A percentile compares a stretch with the other conserved stretches of the same genome.
Conservation (phyloP, 1,140 invertebrate species). For the Brevipalpus yothersi region DNA sequence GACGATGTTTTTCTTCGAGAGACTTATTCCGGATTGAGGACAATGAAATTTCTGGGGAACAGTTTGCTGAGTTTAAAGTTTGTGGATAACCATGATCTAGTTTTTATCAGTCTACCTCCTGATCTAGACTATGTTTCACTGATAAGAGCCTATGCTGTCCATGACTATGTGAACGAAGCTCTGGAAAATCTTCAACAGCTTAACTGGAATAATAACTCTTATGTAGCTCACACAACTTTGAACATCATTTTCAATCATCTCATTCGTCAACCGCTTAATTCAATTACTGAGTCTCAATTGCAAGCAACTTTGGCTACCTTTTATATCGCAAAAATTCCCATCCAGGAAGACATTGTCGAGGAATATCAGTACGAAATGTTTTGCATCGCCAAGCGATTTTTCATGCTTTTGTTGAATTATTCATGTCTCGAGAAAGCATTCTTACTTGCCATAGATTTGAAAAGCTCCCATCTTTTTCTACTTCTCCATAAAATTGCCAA, state of each 20-base stretch:
- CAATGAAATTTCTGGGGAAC: neutral
- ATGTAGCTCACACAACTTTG: conserved; percentile 8
- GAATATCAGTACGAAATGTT: conserved; percentile 8
- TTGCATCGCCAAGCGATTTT: conserved; percentile 12
- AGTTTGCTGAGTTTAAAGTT: neutral
- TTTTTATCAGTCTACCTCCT: neutral
- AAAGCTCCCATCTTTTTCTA: conserved; percentile 10
- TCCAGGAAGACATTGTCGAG: conserved; percentile 7
- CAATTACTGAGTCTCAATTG: conserved; percentile 5
- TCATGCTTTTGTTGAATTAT: conserved; percentile 10
- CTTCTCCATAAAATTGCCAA: conserved; percentile 11
- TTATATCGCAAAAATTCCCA: conserved; percentile 6
- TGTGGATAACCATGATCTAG: neutral
- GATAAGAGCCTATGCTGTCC: conserved; percentile 10
- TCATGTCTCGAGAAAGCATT: conserved; percentile 11
- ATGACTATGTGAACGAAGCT: conserved; percentile 9
- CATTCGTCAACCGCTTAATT: conserved; percentile 7
- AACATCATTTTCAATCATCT: conserved; percentile 11
- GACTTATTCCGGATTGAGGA: neutral
- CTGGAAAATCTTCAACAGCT: conserved; percentile 8
- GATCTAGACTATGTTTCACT: conserved; percentile 2
- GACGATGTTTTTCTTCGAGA: neutral
- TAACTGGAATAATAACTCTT: conserved; percentile 9
- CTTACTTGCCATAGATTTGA: conserved; percentile 12
- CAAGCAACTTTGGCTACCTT: conserved; percentile 11